Base-by-base conservation (phyloP, 2,797 vertebrate species). In the Poeciliopsis turneri region DNA sequence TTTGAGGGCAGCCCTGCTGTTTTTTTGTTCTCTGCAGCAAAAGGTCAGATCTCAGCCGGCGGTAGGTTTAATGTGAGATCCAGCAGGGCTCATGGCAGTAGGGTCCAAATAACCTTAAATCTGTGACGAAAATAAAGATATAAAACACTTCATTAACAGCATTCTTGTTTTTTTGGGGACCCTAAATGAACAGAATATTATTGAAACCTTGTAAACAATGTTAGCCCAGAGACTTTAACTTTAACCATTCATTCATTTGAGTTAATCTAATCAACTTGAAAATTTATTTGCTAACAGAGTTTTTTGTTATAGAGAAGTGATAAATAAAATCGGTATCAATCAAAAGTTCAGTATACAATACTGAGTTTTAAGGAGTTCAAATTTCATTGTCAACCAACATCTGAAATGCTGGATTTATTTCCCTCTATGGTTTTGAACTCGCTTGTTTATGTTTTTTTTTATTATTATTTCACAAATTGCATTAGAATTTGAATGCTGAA, bases 1-100 rank as follows among this genome's bases (percentile, higher is more conserved):
- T 84, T 30, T 77, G n/a, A 78, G 69, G 43, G 75, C 78, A 33
- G 16, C 73, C 64, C 30, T 83, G 5, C 69, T 59, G 43, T 59
- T 77, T 59, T 79, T 88, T 82, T 77, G 11, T 76, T 83, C 45
- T 84, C 41, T 43, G 4, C 68, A 45, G 71, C 47, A 18, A 80
- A 86, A 87, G 72, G 82, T 90, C 76, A 74, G 36, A 76, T 85
- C 78, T 1, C 84, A 86, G 74, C 61, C 66, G 74, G 82, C 39
- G 0, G 72, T 45, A 30, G 77, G 72, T 85, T 88, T 86, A 74
- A 84, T 82, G 76, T 59, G 53, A 76, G 75, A 78, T 57, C 69
- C 72, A 71, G 23, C 55, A 51, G 68, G 45, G 78, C 71, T 82
- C 71, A 55, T 18, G 11, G 41, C 76, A 68, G 10, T 61, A 5